Percentiles rank a stretch among this genome's conserved stretches.
Evolutionary conservation across 2,888 invertebrate genomes (phyloP).

Genomic region (Sialis lutaria): DNA sequence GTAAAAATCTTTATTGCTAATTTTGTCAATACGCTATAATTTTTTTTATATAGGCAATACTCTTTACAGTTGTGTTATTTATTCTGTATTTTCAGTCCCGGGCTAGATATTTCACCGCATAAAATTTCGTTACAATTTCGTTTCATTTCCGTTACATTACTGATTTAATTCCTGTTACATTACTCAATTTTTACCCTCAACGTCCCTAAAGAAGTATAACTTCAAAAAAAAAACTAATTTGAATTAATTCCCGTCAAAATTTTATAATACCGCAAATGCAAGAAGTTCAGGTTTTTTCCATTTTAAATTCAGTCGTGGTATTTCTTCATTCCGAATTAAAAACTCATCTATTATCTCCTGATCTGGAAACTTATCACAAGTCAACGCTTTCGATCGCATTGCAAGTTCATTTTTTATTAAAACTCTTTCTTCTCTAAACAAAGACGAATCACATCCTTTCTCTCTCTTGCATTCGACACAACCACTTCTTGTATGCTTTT

Average conservation of each 20-base stretch:
- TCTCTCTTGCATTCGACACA: slow-evolving; percentile 43
- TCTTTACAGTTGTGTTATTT: no score
- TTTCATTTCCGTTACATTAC: no score
- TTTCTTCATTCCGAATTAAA: slow-evolving; percentile 35
- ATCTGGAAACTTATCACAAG: slow-evolving; percentile 46
- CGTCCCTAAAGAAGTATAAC: no score
- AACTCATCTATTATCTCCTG: slow-evolving; percentile 60
- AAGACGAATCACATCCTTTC: slow-evolving; percentile 36
- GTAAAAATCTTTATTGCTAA: no score
- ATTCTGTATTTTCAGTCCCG: no score
- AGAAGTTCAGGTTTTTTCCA: slow-evolving; percentile 51
- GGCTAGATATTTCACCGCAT: no score
- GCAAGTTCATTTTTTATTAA: slow-evolving; percentile 49
- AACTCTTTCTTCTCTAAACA: slow-evolving; percentile 39
- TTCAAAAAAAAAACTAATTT: neutral
- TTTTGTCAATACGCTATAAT: no score
- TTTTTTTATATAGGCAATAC: no score
- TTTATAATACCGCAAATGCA: slow-evolving; percentile 41
- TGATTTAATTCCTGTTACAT: no score
- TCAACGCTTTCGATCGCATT: slow-evolving; percentile 48
- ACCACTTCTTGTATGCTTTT: slow-evolving; percentile 42
- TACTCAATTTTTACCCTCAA: no score
- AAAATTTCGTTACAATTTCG: no score
- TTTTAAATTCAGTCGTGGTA: slow-evolving; percentile 27
- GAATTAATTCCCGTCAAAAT: neutral